phyloP scores from a whole-genome alignment of 2,888 invertebrate genomes.

The Nebria salina region DNA sequence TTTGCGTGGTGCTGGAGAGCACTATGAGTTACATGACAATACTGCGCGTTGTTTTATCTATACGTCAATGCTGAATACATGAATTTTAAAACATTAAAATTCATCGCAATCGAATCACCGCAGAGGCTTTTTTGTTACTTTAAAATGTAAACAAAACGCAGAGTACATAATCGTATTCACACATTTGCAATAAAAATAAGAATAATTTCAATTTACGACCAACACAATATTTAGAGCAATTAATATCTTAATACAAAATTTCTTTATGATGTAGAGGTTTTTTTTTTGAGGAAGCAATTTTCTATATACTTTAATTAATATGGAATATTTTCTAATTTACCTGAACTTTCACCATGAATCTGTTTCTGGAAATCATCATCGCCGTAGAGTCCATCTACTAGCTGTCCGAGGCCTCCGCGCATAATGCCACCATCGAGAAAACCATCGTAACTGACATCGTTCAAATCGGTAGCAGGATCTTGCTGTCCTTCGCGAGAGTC shows the following conservation, averaged over 20 bases:
- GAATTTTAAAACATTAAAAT: constrained; percentile 51
- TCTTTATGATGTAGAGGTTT: no score
- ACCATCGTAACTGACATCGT: constrained; percentile 86
- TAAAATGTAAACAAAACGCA: constrained; percentile 29
- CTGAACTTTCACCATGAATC: constrained; percentile 68
- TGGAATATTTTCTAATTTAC: constrained; percentile 56
- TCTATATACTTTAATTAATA: no score
- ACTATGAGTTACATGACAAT: not conserved
- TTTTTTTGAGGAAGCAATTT: no score
- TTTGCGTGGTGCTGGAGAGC: no score
- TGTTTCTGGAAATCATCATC: constrained; percentile 73
- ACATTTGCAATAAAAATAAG: not conserved
- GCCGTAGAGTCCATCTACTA: constrained; percentile 79
- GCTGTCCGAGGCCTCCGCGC: constrained; percentile 81
- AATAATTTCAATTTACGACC: not conserved
- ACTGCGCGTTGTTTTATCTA: constrained; percentile 20
- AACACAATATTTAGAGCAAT: no score
- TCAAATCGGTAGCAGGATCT: constrained; percentile 73
- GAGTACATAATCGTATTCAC: not conserved
- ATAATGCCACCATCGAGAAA: constrained; percentile 66
- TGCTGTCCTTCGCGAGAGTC: constrained; percentile 61
- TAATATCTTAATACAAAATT: no score
- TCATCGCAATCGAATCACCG: constrained; percentile 9
- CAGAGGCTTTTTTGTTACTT: constrained; percentile 19
- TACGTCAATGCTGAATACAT: constrained; percentile 53